These are phyloP conservation scores for Chromoteleia sp. DNA, from an alignment of 2,888 invertebrate species.

Conservation along the genomic window DNA sequence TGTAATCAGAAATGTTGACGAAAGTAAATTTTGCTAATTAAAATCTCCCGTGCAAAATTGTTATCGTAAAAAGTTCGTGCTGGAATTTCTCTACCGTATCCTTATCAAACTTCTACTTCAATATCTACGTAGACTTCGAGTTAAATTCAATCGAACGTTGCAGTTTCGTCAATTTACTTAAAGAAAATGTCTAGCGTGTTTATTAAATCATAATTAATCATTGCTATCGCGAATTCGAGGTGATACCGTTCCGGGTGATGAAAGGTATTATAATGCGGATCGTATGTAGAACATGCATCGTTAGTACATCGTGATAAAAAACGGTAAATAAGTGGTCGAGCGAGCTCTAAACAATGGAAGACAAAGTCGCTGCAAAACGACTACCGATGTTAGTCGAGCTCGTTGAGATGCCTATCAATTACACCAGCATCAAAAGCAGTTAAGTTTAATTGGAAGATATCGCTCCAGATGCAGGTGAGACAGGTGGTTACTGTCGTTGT, in stretches of 20 bases:
- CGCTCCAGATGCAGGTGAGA: constrained; percentile 62
- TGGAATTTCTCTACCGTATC: neutral
- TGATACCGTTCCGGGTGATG: constrained; percentile 11
- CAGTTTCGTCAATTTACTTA: neutral
- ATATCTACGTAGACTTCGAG: neutral
- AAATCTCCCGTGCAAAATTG: neutral
- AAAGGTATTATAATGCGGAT: constrained; percentile 32
- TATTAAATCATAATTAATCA: constrained; percentile 23
- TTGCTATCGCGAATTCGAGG: neutral
- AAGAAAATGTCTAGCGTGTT: neutral
- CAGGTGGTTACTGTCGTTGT: constrained; percentile 55
- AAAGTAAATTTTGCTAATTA: neutral
- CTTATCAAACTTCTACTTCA: neutral
- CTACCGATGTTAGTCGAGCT: constrained; percentile 56
- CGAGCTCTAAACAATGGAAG: constrained; percentile 50
- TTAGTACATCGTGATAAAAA: constrained; percentile 45
- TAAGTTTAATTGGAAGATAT: constrained; percentile 65
- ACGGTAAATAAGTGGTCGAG: constrained; percentile 47
- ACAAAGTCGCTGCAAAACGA: constrained; percentile 52
- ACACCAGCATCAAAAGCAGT: constrained; percentile 61
- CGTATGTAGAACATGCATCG: constrained; percentile 58
- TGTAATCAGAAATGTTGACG: too few relatives aligned
- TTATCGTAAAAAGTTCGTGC: constrained; percentile 1
- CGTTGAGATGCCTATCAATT: constrained; percentile 60
- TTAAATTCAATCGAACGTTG: neutral